Evolutionary conservation across 2,113 vertebrate species (phyloP), one percentile per base, ranked within the genome.

Genomic region (Polypterus bichir): DNA sequence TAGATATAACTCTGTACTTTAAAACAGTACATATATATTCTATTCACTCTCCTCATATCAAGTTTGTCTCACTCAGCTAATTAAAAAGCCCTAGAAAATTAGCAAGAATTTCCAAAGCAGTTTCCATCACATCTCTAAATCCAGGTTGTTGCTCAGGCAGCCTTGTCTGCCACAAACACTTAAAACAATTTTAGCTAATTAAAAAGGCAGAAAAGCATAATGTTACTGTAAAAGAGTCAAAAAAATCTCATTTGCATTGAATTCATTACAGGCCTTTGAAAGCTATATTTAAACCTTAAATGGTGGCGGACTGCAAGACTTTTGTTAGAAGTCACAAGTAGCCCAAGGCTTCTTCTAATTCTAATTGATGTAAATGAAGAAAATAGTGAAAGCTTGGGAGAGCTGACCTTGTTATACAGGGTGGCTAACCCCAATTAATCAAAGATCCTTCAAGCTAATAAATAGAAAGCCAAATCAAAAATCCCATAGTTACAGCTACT

Each of bases 371-470:
- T 88, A 92, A 93, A 92, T 89, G 83, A 84, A 87, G 79, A 84
- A 84, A 88, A 85, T 85, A 83, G 81, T 79, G 83, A 86, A 89
- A 81, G 80, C 83, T 84, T 82, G 82, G 86, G 80, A 83, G 71
- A 80, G 75, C 74, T 90, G 92, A 92, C 91, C 89, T 90, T 89
- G 81, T 88, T 89, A 83, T 86, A 80, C 76, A 79, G 74, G 77
- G 83, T 84, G 78, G 68, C 82, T 95, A 82, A 91, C 90, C 88
- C 86, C 91, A 92, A 90, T 94, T 93, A 92, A 91, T 92, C 89
- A 91, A 83, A 85, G 79, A 88, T 89, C 78, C 85, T 86, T 79
- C 72, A 83, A 86, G 85, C 87, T 90, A 90, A 88, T 91, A 87
- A 86, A 86, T 76, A 79, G 77, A 68, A 74, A 76, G 72, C 70